Evolutionary conservation across 2,888 invertebrate species (phyloP), one percentile per base, ranked within the genome.

Genomic region (Lasioglossum calceatum): DNA sequence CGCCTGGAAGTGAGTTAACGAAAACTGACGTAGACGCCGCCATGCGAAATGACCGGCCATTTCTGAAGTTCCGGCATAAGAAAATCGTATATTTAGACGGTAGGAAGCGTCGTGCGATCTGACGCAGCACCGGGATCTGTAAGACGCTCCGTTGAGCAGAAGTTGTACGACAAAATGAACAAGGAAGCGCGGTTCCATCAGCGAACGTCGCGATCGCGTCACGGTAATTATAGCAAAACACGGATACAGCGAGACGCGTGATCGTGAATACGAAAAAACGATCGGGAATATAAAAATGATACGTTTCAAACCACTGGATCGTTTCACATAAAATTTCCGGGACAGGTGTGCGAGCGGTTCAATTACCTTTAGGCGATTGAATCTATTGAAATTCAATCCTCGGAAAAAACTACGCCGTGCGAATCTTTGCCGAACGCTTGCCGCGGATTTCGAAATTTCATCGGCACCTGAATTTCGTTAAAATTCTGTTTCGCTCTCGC

Each of bases 21-120:
- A 90, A 92, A 92, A 91, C 86, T 88, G 92, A 91, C 89, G 85
- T 83, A 77, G 80, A 84, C 61, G 70, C 70, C 71, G 80, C 74
- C 82, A 73, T 72, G 84, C 80, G 75, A 54, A 84, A 90, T 85
- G 87, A 84, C 85, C 88, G 77, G 39, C 84, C 83, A 77, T 77
- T 85, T 84, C 85, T 77, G 73, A 80, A 76, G 54, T 77, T 85
- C 74, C 72, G 82, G 82, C 84, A 82, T 74, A 81, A 85, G 85
- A 85, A 82, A 77, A 79, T 84, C 79, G 88, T 90, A 88, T 90
- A 88, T 88, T 90, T 90, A 88, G 90, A 85, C 83, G 72, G 72
- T 77, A 81, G 79, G 87, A 88, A 81, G 67, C 64, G 77, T 5
- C 36, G 32, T 32, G n/a, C 14, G 42, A 44, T 58, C 54, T 27